Conservation (phyloP, 2,888 invertebrate species). For the Mallateleia sp. region DNA sequence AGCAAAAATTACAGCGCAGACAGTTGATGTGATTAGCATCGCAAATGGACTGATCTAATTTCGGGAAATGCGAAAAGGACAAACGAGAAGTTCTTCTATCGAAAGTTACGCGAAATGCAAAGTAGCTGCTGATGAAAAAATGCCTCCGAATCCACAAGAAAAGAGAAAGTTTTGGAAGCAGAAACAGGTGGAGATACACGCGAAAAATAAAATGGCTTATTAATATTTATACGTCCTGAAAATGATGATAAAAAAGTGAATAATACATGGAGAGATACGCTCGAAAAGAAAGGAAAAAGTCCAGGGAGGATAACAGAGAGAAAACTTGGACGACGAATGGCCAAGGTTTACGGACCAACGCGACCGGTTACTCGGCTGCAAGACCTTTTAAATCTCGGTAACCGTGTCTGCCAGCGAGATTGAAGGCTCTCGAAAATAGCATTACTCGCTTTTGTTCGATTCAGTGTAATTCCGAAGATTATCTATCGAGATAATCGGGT, state of each 20-base stretch:
- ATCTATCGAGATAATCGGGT: conserved; percentile 53
- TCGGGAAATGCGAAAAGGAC: too few species aligned
- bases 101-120: conserved; percentile 36
- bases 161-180: conserved; percentile 66
- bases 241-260: conserved; percentile 75
- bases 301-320: conserved; percentile 70
- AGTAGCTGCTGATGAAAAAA: conserved; percentile 8
- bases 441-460: conserved; percentile 71
- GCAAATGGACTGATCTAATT: too few species aligned
- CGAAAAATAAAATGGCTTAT: conserved; percentile 61
- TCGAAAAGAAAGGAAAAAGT: conserved; percentile 61
- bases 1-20: too few species aligned
- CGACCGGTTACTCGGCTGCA: conserved; percentile 82
- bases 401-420: conserved; percentile 79
- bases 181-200: conserved; percentile 51
- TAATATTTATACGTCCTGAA: conserved; percentile 71
- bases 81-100: conserved; percentile 8
- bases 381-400: conserved; percentile 84
- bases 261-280: conserved; percentile 65
- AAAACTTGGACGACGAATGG: conserved; percentile 82
- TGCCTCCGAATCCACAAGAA: conserved; percentile 17
- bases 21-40: too few species aligned
- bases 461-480: conserved; percentile 52
- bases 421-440: conserved; percentile 83
- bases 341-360: conserved; percentile 83